Evolutionary conservation across 2,888 invertebrate species (phyloP).

Genomic region (Melangyna quadrimaculata): DNA sequence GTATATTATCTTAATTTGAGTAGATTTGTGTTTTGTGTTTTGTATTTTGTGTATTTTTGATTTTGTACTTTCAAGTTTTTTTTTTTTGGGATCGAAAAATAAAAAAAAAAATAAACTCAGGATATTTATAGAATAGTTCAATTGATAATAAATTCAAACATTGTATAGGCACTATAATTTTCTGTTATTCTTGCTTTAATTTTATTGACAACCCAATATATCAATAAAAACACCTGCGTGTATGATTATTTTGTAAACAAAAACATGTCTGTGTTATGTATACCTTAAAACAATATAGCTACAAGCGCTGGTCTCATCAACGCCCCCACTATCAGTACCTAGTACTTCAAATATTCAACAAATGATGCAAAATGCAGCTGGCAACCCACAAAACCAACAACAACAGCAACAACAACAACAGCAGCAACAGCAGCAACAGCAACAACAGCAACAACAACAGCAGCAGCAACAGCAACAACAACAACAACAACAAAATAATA

Average conservation of each 20-base stretch:
- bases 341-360: slow-evolving; percentile 80
- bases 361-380: slow-evolving; percentile 78
- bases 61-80: slow-evolving; percentile 30
- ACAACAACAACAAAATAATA: slow-evolving; percentile 74
- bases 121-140: not conserved
- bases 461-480: slow-evolving; percentile 72
- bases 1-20: slow-evolving; percentile 40
- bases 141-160: not conserved
- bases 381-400: slow-evolving; percentile 61
- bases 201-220: not conserved
- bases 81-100: slow-evolving; percentile 33
- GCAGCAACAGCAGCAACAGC: slow-evolving; percentile 71
- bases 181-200: not conserved
- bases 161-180: not conserved
- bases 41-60: slow-evolving; percentile 40
- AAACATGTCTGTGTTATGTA: slow-evolving; percentile 66
- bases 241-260: slow-evolving; percentile 29
- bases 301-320: slow-evolving; percentile 81
- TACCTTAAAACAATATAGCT: slow-evolving; percentile 77
- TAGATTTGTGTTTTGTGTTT: slow-evolving; percentile 34
- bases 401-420: slow-evolving; percentile 72
- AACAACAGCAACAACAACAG: slow-evolving; percentile 70
- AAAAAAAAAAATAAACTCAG: not conserved
- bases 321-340: slow-evolving; percentile 79
- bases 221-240: not conserved